phyloP scores from a whole-genome alignment of 2,113 vertebrate species.

The Micronycteris hirsuta region DNA sequence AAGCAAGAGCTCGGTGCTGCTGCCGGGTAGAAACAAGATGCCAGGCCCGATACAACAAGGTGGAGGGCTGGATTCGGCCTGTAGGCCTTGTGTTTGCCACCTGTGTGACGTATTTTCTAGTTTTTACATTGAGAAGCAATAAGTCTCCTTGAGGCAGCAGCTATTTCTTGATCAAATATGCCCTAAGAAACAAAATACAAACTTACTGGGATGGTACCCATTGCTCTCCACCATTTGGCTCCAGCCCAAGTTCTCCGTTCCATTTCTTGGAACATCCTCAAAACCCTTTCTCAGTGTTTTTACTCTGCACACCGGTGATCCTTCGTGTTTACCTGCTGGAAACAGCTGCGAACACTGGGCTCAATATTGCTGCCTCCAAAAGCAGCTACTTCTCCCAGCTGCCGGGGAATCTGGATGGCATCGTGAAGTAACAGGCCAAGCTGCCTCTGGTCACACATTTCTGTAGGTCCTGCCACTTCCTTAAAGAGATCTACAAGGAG shows the following conservation, averaged over 20 bases:
- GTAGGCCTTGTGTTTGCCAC: no score
- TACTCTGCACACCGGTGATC: fast-evolving
- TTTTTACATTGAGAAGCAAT: not conserved
- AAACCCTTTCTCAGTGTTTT: no score
- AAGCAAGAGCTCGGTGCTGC: no score
- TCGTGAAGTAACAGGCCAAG: conserved; percentile 94
- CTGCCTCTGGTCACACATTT: conserved; percentile 95
- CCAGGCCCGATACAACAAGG: no score
- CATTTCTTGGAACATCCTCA: not conserved
- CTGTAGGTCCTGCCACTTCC: conserved; percentile 90
- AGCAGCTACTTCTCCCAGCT: conserved; percentile 96
- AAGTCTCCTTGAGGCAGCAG: not conserved
- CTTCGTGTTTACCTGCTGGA: conserved; percentile 87
- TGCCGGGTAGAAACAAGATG: no score
- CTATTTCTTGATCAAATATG: not conserved
- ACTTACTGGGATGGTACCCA: not conserved
- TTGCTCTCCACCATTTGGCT: not conserved
- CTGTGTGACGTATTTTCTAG: not conserved
- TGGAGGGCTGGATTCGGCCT: no score
- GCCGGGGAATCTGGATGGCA: conserved; percentile 95
- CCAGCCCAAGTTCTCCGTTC: not conserved
- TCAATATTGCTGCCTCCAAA: conserved; percentile 98
- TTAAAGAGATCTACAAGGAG: conserved; percentile 90
- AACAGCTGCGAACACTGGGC: conserved; percentile 97
- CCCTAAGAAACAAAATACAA: not conserved